phyloP scores from a whole-genome alignment of 2,888 invertebrate species.

The Drosophila paranaensis region DNA sequence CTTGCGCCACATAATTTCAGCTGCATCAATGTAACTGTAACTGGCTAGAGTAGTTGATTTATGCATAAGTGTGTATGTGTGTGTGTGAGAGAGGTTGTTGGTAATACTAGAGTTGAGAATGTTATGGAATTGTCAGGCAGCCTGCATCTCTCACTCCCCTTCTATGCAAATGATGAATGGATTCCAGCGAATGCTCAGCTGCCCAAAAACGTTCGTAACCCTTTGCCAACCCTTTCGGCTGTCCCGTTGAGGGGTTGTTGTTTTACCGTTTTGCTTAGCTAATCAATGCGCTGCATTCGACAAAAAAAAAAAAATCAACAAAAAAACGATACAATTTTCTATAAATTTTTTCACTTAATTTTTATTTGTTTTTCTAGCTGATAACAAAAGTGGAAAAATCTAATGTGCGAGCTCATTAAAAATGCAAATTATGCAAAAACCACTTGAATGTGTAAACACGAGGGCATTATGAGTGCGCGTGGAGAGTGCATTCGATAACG shows the following conservation, averaged over 20 bases:
- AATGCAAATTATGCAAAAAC: conserved; percentile 73
- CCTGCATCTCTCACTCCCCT: conserved; percentile 12
- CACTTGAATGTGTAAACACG: conserved; percentile 79
- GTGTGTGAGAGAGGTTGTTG: conserved; percentile 26
- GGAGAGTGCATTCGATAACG: conserved; percentile 34
- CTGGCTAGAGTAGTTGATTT: conserved; percentile 50
- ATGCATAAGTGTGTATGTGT: conserved; percentile 20
- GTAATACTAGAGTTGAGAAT: conserved; percentile 19
- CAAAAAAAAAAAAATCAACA: not conserved
- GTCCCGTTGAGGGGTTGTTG: conserved; percentile 50
- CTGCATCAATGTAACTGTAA: conserved; percentile 49
- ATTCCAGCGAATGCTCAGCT: conserved; percentile 41
- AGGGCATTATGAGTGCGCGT: conserved; percentile 27
- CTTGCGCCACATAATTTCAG: not conserved
- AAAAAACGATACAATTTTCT: conserved; percentile 57
- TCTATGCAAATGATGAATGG: conserved; percentile 74
- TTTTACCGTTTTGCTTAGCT: conserved; percentile 39
- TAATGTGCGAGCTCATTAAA: conserved; percentile 64
- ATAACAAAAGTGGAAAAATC: conserved; percentile 63
- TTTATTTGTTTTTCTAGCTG: conserved; percentile 75
- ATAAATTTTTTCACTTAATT: conserved; percentile 74
- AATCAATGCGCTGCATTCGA: conserved; percentile 49
- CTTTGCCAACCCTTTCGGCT: conserved; percentile 42
- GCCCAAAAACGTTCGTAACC: conserved; percentile 22
- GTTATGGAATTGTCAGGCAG: conserved; percentile 32